phyloP scores from a whole-genome alignment of 2,888 invertebrate species.

The Teleiodes luculella region DNA sequence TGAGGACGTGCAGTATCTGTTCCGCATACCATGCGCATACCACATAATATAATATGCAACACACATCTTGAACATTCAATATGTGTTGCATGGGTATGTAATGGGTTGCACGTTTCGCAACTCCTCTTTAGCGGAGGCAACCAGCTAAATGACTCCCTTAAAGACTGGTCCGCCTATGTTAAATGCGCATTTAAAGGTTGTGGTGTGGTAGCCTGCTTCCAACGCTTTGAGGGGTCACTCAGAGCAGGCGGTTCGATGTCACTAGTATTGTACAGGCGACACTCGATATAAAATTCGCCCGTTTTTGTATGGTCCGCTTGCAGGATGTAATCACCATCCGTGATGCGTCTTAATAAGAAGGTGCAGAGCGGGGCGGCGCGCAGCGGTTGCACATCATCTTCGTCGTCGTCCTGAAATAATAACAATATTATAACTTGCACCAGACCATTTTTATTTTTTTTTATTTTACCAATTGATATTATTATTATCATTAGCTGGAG shows the following conservation, averaged over 20 bases:
- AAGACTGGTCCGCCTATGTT: background rate
- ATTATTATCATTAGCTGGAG: constrained; percentile 40
- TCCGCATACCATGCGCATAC: too few species aligned
- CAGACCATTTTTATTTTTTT: too few species aligned
- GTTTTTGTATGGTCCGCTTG: background rate
- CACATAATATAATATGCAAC: too few species aligned
- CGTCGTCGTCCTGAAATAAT: background rate
- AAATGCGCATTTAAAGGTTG: background rate
- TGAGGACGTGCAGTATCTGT: too few species aligned
- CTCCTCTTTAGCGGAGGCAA: background rate
- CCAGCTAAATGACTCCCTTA: background rate
- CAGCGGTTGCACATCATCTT: background rate
- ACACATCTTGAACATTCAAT: background rate
- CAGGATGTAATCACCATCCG: background rate
- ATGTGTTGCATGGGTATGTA: background rate
- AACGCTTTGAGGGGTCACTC: background rate
- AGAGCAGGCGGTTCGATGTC: background rate
- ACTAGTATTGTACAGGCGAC: background rate
- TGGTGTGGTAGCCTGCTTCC: background rate
- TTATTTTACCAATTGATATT: too few species aligned
- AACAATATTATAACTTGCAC: too few species aligned
- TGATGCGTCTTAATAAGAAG: background rate
- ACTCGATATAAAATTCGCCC: background rate
- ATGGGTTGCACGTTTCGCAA: background rate
- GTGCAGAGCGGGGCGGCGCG: background rate